phyloP scores from a whole-genome alignment of 2,113 vertebrate genomes.

The Nerophis ophidion region DNA sequence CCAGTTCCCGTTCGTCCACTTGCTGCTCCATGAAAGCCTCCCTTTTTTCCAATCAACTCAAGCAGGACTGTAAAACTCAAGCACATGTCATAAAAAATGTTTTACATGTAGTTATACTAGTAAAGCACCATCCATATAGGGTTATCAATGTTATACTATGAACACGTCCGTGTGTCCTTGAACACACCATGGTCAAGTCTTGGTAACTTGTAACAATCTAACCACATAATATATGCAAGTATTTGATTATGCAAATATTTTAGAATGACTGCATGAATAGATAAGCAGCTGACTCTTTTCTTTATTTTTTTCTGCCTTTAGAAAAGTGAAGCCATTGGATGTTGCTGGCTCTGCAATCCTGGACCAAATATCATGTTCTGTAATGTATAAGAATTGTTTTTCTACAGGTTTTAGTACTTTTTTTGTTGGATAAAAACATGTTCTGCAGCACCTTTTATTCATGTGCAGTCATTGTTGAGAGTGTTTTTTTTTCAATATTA shows the following conservation, averaged over 20 bases:
- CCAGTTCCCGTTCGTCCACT: background rate
- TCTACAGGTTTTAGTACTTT: background rate
- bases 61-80: background rate
- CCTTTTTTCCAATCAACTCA: background rate
- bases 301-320: constrained; percentile 24
- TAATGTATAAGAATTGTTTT: background rate
- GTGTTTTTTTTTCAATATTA: background rate
- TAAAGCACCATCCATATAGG: no score
- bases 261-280: no score
- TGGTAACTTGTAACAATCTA: no score
- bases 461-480: background rate
- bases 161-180: no score
- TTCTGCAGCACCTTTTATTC: background rate
- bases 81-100: background rate
- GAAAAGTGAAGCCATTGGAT: constrained; percentile 7
- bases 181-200: no score
- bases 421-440: background rate
- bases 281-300: background rate
- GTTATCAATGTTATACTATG: no score
- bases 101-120: background rate
- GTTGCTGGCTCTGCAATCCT: constrained; percentile 5
- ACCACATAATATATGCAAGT: no score
- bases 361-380: background rate
- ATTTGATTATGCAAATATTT: no score
- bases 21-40: background rate